A percentile compares a stretch with the other conserved stretches of the same genome.
Evolutionary conservation across 2,797 vertebrate genomes (phyloP).

Genomic region (Acrossocheilus wenchowensis): DNA sequence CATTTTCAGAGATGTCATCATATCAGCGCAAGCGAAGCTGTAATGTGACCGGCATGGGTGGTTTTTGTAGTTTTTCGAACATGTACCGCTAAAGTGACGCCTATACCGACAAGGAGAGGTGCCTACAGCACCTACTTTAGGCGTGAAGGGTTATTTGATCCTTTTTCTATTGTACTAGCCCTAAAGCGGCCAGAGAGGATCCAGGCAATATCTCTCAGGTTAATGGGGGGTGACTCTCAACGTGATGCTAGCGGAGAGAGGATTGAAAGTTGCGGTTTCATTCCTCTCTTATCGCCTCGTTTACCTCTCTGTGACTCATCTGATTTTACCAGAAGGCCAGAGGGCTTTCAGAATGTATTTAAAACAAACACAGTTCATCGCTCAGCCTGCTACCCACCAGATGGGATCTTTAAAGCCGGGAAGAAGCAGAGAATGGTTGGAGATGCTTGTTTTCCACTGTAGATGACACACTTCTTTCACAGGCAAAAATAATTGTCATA

Average conservation of each 20-base stretch:
- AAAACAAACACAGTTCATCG: constrained; percentile 51
- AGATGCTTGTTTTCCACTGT: constrained; percentile 9
- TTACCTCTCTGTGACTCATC: constrained; percentile 53
- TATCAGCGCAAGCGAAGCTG: background rate
- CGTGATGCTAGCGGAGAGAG: constrained; percentile 43
- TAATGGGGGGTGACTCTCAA: constrained; percentile 76
- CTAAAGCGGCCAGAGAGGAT: constrained; percentile 60
- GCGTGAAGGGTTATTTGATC: constrained; percentile 50
- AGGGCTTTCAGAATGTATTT: constrained; percentile 48
- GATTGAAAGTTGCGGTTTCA: constrained; percentile 44
- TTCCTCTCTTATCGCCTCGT: constrained; percentile 43
- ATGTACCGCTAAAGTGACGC: constrained; percentile 19
- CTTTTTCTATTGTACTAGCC: constrained; percentile 49
- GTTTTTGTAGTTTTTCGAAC: constrained; percentile 21
- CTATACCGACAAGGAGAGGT: constrained; percentile 14
- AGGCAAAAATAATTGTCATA: background rate
- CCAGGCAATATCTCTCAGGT: constrained; percentile 74
- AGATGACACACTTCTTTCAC: background rate
- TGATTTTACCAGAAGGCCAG: constrained; percentile 51
- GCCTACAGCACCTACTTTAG: constrained; percentile 16
- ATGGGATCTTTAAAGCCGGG: constrained; percentile 36
- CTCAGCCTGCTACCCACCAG: constrained; percentile 41
- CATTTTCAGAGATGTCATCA: constrained; percentile 51
- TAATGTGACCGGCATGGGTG: background rate
- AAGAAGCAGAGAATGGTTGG: constrained; percentile 18